A percentile compares a stretch with the other conserved stretches of the same genome.
Conservation (phyloP, 2,888 invertebrate species). For the Hirudinaria manillensis region DNA sequence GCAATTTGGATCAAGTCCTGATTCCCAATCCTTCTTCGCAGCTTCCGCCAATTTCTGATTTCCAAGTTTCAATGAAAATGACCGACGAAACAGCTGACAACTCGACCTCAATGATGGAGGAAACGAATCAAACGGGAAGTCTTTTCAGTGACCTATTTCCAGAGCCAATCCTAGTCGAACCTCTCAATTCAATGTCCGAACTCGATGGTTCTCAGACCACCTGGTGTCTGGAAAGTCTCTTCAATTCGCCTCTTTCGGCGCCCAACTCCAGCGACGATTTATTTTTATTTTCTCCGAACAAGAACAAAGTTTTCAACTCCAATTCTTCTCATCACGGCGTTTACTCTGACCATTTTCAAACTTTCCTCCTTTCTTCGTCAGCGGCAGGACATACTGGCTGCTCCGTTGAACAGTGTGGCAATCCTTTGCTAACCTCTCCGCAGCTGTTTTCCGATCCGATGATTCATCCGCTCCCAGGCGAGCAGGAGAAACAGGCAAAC, state of each 20-base stretch:
- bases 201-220: neutral
- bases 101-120: too few species aligned
- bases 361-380: neutral
- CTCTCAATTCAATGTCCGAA: neutral
- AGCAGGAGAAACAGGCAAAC: neutral
- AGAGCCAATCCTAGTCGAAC: neutral
- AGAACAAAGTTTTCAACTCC: conserved; percentile 3
- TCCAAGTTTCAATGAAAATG: neutral
- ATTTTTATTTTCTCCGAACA: too few species aligned
- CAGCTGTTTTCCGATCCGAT: conserved; percentile 1
- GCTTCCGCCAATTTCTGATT: conserved; percentile 9
- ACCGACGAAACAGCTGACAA: too few species aligned
- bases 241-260: conserved; percentile 1
- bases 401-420: neutral
- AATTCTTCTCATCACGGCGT: neutral
- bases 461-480: neutral
- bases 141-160: neutral
- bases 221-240: neutral
- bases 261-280: neutral
- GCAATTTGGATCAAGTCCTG: too few species aligned
- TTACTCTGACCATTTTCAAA: neutral
- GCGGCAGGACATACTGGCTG: neutral
- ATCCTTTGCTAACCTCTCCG: neutral
- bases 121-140: too few species aligned
- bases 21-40: neutral